Conservation (phyloP, 2,888 invertebrate genomes). For the Timema podura region DNA sequence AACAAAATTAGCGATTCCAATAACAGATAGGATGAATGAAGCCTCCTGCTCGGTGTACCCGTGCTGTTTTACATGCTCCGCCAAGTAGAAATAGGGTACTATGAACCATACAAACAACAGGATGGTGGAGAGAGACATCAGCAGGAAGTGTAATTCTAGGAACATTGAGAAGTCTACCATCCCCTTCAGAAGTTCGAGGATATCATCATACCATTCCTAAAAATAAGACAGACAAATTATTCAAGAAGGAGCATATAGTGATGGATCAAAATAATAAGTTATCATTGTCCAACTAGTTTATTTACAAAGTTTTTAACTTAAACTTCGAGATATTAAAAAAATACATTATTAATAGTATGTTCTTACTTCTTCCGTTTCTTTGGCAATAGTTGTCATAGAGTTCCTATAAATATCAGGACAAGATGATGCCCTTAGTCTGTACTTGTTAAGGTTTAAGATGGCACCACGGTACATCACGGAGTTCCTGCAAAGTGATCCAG, state of each 20-base stretch:
- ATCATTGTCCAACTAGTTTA: no score
- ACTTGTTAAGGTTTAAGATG: slow-evolving; percentile 76
- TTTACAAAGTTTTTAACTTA: no score
- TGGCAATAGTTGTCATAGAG: slow-evolving; percentile 80
- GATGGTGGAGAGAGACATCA: slow-evolving; percentile 81
- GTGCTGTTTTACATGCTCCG: slow-evolving; percentile 72
- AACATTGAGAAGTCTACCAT: slow-evolving; percentile 79
- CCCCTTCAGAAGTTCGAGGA: slow-evolving; percentile 61
- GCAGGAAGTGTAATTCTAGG: slow-evolving; percentile 69
- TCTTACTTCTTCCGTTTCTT: slow-evolving; percentile 71
- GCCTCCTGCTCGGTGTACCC: slow-evolving; percentile 68
- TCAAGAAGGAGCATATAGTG: no score
- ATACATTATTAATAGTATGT: no score
- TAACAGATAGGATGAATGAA: slow-evolving; percentile 76
- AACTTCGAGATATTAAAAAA: no score
- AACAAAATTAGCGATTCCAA: slow-evolving; percentile 85
- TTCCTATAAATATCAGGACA: slow-evolving; percentile 89
- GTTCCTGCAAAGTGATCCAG: no score
- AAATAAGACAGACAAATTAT: no score
- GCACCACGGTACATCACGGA: slow-evolving; percentile 84
- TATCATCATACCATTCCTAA: slow-evolving; percentile 69
- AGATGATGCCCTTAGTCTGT: slow-evolving; percentile 78
- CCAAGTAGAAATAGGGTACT: slow-evolving; percentile 90
- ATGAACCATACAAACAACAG: slow-evolving; percentile 91
- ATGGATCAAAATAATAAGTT: no score